phyloP scores from a whole-genome alignment of 2,113 vertebrate genomes.

The Eurystomus gularis region DNA sequence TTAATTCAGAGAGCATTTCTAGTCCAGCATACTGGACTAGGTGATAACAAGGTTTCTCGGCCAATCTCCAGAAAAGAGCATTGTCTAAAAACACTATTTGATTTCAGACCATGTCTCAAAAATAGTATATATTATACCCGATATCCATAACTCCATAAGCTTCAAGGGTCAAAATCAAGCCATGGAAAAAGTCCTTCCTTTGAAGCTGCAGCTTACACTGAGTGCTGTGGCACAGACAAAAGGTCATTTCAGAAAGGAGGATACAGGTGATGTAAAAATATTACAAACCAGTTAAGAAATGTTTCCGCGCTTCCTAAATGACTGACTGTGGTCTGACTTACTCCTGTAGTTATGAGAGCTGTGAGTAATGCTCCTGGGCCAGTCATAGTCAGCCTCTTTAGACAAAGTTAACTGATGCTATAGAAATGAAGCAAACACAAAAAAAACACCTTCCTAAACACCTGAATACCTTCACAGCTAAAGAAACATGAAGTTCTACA shows the following conservation, averaged over 20 bases:
- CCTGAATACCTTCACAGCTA: neutral
- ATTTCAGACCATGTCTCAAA: neutral
- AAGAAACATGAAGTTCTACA: neutral
- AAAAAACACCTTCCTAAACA: neutral
- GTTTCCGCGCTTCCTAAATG: neutral
- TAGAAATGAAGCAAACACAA: neutral
- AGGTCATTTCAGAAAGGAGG: neutral
- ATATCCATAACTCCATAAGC: neutral
- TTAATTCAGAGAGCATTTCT: neutral
- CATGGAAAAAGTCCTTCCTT: neutral
- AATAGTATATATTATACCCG: neutral
- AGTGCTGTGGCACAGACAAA: neutral
- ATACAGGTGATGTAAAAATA: neutral
- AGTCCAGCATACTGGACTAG: neutral
- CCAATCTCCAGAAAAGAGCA: neutral
- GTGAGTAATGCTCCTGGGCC: neutral
- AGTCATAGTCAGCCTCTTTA: neutral
- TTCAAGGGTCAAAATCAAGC: neutral
- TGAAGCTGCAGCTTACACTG: neutral
- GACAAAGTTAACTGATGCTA: neutral
- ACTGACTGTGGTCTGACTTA: neutral
- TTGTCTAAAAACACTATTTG: neutral
- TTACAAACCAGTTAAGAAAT: neutral
- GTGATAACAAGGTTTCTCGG: neutral
- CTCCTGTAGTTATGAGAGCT: neutral